These are phyloP conservation scores for Pachycephus smyrnensis DNA, from an alignment of 2,888 invertebrate genomes.

Conservation along the genomic window DNA sequence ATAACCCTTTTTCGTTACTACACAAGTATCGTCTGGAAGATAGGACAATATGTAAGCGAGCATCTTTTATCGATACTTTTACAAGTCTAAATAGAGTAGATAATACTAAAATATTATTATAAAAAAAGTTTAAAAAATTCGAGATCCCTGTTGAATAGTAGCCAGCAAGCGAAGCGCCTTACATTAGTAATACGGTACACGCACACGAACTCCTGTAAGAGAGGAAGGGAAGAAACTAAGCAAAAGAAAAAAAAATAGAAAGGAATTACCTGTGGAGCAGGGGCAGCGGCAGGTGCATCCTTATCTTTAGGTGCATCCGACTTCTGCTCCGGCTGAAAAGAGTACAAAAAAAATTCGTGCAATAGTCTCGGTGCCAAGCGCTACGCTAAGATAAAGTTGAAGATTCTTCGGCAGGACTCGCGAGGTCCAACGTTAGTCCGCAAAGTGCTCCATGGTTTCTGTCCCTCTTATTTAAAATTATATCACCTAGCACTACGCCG, in stretches of 20 bases:
- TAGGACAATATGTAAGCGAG: too few relatives aligned
- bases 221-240: constrained; percentile 15
- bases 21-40: too few relatives aligned
- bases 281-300: constrained; percentile 58
- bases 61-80: too few relatives aligned
- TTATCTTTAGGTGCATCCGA: constrained; percentile 60
- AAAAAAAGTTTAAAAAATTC: background rate
- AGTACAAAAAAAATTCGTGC: constrained; percentile 62
- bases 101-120: background rate
- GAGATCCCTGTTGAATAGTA: background rate
- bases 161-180: background rate
- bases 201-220: background rate
- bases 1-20: too few relatives aligned
- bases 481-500: too few relatives aligned
- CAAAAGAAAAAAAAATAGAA: constrained; percentile 23
- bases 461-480: too few relatives aligned
- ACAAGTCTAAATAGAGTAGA: too few relatives aligned
- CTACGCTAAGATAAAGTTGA: constrained; percentile 35
- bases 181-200: background rate
- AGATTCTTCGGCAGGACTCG: too few relatives aligned
- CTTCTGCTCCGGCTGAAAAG: constrained; percentile 66
- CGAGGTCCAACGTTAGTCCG: too few relatives aligned
- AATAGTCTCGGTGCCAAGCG: constrained; percentile 57
- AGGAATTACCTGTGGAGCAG: constrained; percentile 60
- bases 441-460: too few relatives aligned